Evolutionary conservation across 2,797 vertebrate genomes (phyloP).

Genomic region (Phyllotis vaccarum): DNA sequence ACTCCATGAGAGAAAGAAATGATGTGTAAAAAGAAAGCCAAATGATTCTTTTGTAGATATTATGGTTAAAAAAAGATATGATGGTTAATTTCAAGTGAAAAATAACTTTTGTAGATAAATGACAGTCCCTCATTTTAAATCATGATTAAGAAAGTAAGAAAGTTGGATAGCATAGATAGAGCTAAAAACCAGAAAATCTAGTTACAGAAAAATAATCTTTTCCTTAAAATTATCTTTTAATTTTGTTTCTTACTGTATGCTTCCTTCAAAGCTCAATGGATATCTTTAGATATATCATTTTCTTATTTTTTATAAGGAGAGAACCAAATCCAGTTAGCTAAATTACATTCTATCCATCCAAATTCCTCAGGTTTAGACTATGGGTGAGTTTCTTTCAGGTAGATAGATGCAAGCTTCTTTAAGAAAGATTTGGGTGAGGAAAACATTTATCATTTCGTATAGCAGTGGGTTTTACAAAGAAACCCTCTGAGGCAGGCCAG

Average conservation of each 20-base stretch:
- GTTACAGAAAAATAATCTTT: background rate
- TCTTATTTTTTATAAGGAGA: background rate
- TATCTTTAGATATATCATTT: background rate
- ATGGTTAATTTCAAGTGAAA: too few species aligned
- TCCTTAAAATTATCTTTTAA: slow-evolving; percentile 4
- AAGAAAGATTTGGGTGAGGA: background rate
- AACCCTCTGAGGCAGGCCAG: background rate
- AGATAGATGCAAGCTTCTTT: background rate
- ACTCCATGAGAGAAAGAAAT: background rate
- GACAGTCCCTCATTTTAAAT: background rate
- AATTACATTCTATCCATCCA: background rate
- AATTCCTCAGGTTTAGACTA: background rate
- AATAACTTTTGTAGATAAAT: background rate
- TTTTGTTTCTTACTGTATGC: background rate
- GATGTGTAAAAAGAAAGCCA: background rate
- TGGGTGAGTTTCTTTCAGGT: background rate
- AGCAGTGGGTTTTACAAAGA: background rate
- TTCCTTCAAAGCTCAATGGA: background rate
- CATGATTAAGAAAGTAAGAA: slow-evolving; percentile 18
- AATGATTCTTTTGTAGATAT: background rate
- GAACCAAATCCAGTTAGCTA: background rate
- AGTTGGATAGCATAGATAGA: background rate
- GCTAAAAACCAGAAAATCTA: background rate
- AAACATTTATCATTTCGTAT: background rate
- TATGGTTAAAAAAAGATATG: background rate